Conservation (phyloP, 2,888 invertebrate genomes). For the Callyntrura guangdongensis region DNA sequence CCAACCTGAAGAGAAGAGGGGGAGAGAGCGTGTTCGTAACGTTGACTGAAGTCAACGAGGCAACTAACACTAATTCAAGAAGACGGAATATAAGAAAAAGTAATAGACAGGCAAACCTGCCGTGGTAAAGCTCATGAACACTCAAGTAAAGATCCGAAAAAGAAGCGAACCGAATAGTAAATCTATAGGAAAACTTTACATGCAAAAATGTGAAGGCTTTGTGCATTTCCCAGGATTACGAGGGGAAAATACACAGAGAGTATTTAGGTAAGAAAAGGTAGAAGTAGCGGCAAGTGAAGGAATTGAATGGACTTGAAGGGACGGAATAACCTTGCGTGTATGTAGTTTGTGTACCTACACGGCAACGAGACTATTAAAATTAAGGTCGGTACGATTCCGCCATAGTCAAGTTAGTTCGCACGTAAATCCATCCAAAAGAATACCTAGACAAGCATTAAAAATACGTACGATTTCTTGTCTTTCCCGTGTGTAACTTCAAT, state of each 20-base stretch:
- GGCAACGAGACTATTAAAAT: conserved; percentile 17
- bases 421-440: conserved; percentile 66
- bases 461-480: conserved; percentile 5
- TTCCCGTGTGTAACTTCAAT: conserved; percentile 50
- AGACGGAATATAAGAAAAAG: conserved; percentile 70
- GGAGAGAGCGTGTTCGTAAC: conserved; percentile 48
- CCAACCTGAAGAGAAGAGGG: conserved; percentile 57
- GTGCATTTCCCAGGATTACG: not conserved
- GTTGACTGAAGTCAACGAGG: conserved; percentile 77
- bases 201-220: not conserved
- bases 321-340: conserved; percentile 25
- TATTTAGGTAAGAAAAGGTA: too few relatives aligned
- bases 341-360: not conserved
- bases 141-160: conserved; percentile 51
- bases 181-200: conserved; percentile 18
- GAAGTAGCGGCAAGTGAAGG: not conserved
- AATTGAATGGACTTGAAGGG: conserved; percentile 53
- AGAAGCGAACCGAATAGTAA: not conserved
- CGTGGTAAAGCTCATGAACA: conserved; percentile 64
- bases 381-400: conserved; percentile 3
- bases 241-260: not conserved
- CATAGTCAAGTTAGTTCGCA: conserved; percentile 36
- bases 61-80: conserved; percentile 78
- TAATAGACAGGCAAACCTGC: conserved; percentile 67
- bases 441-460: conserved; percentile 43